Base-by-base conservation (phyloP, 2,888 invertebrate genomes). In the Hedya salicella region DNA sequence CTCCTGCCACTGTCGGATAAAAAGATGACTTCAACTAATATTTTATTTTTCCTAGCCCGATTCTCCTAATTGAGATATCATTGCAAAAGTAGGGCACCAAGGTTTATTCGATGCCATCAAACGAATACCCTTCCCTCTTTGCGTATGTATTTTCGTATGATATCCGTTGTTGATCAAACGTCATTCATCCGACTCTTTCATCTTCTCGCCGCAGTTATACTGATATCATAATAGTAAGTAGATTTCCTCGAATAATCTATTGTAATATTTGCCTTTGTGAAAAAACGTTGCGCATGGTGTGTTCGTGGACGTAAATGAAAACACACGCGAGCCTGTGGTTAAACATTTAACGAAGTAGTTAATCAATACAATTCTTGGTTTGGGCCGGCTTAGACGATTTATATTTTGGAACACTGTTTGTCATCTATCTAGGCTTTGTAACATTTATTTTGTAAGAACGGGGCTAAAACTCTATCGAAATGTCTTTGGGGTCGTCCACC, bases 181-280 rank as follows among this genome's bases (percentile, higher is more conserved):
- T 72, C 73, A 66, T 44, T 71, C 72, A 64, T 62, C 71, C 21
- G 40, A 46, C 65, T 69, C 72, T 75, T 75, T 76, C 67, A 76
- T 76, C 73, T 74, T 76, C 73, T 74, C 63, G 74, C 56, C 73
- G 73, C 57, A 71, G 56, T 73, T 76, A 71, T 68, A 56, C 19
- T 71, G 56, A 69, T 63, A 60, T 53, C 59, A 62, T 54, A 16
- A 14, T 11, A 11, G n/a, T n/a, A 39, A 52, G 46, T 53, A 53
- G 52, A 52, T 59, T 65, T 53, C 14, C 25, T 25, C 25, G 25
- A 3, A 3, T 4, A 25, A 25, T 25, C 25, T 25, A 25, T 49
- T 42, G 49, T 30, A 50, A 44, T 61, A 25, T 32, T 25, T 50
- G 50, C 50, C 21, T 25, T 36, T 40, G 42, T 11, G 19, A 36